Conservation (phyloP, 2,888 invertebrate genomes). For the Deilephila elpenor region DNA sequence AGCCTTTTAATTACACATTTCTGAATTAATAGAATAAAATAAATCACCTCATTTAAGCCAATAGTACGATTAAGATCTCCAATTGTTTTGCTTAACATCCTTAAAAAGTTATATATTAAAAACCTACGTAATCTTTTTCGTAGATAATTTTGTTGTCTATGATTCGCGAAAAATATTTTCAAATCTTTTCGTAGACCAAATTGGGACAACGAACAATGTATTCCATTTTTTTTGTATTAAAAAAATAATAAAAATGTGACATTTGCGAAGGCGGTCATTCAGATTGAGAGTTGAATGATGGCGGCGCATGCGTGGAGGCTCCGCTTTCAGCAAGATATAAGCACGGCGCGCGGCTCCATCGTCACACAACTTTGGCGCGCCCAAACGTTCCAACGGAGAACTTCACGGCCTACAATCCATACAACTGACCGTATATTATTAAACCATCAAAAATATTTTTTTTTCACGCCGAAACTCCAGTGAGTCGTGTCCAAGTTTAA, state of each 20-base stretch:
- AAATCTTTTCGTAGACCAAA: background rate
- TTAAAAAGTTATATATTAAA: too few species aligned
- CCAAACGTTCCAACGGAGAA: slow-evolving; percentile 73
- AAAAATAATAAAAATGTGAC: slow-evolving; percentile 56
- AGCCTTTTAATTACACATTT: too few species aligned
- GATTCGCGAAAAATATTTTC: background rate
- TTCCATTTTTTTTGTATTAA: slow-evolving; percentile 22
- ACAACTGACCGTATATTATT: slow-evolving; percentile 40
- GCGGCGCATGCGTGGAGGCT: slow-evolving; percentile 69
- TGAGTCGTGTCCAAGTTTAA: slow-evolving; percentile 61
- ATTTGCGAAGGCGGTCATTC: slow-evolving; percentile 78
- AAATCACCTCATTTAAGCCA: too few species aligned
- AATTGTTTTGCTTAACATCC: too few species aligned
- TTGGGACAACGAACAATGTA: too few species aligned
- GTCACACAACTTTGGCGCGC: slow-evolving; percentile 81
- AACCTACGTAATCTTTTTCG: too few species aligned
- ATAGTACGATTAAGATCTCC: too few species aligned
- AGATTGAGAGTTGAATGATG: slow-evolving; percentile 75
- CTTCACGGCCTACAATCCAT: slow-evolving; percentile 54
- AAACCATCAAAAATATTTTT: slow-evolving; percentile 46
- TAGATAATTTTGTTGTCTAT: background rate
- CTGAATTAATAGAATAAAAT: too few species aligned
- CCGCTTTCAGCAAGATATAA: slow-evolving; percentile 72
- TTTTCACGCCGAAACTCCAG: slow-evolving; percentile 44
- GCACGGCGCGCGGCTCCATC: slow-evolving; percentile 66